These are phyloP conservation scores for Drosophila santomea DNA, from an alignment of 1,140 invertebrate species.

Conservation along the genomic window DNA sequence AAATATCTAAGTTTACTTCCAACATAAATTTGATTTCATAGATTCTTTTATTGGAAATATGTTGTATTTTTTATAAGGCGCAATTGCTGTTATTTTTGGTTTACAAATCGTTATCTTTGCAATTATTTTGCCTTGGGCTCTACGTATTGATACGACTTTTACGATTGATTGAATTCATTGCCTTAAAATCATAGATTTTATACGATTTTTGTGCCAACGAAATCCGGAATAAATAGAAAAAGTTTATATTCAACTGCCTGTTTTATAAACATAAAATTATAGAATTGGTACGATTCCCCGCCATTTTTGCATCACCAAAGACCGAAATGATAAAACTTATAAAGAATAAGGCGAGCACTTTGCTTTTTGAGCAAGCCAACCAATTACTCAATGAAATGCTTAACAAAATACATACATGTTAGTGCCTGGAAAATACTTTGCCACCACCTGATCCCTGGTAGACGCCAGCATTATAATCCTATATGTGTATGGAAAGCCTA, in stretches of 20 bases:
- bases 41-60: not conserved
- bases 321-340: not conserved
- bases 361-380: not conserved
- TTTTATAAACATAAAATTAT: not conserved
- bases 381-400: not conserved
- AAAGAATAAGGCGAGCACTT: not conserved
- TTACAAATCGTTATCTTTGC: not conserved
- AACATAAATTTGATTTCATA: too few relatives aligned
- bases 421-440: conserved; percentile 3
- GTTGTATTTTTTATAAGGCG: not conserved
- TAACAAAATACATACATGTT: not conserved
- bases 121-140: not conserved
- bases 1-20: not conserved
- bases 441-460: conserved; percentile 14
- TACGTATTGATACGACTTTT: not conserved
- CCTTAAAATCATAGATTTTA: not conserved
- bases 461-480: conserved; percentile 7
- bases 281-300: too few relatives aligned
- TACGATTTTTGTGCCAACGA: not conserved
- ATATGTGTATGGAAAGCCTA: conserved; percentile 15
- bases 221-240: too few relatives aligned
- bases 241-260: not conserved
- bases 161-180: not conserved
- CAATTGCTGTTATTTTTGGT: not conserved
- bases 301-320: too few relatives aligned